Percentiles rank a stretch among this genome's conserved stretches.
Conservation (phyloP, 2,113 vertebrate species). For the Panthera leo region DNA sequence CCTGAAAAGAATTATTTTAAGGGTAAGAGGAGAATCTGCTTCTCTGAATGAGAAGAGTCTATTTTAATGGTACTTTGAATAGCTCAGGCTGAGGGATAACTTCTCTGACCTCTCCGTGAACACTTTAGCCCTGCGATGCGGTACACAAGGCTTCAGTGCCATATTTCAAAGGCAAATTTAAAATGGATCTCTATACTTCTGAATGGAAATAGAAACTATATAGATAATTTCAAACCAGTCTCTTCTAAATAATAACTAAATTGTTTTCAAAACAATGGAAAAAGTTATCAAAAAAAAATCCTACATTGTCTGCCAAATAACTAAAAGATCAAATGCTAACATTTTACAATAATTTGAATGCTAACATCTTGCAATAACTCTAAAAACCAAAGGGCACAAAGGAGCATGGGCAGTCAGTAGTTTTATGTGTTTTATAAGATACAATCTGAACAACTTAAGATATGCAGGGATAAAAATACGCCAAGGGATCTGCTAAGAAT, state of each 20-base stretch:
- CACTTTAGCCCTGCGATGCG: not conserved
- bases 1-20: constrained; percentile 69
- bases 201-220: not conserved
- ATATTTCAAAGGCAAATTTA: constrained; percentile 48
- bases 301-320: not conserved
- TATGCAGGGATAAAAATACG: not conserved
- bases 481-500: not conserved
- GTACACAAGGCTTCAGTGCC: not conserved
- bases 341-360: not conserved
- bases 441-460: not conserved
- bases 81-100: constrained; percentile 6
- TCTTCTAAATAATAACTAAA: not conserved
- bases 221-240: not conserved
- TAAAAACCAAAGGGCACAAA: not conserved
- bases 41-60: constrained; percentile 35
- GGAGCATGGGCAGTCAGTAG: not conserved
- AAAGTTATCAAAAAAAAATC: not conserved
- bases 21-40: constrained; percentile 43
- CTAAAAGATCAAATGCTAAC: not conserved
- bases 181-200: not conserved
- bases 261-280: not conserved
- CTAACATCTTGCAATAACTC: not conserved
- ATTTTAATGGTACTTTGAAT: constrained; percentile 44
- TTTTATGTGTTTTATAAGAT: not conserved
- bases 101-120: constrained; percentile 13